Evolutionary conservation across 2,888 invertebrate genomes (phyloP), one percentile per base, ranked within the genome.

Genomic region (Melanostoma scalare): DNA sequence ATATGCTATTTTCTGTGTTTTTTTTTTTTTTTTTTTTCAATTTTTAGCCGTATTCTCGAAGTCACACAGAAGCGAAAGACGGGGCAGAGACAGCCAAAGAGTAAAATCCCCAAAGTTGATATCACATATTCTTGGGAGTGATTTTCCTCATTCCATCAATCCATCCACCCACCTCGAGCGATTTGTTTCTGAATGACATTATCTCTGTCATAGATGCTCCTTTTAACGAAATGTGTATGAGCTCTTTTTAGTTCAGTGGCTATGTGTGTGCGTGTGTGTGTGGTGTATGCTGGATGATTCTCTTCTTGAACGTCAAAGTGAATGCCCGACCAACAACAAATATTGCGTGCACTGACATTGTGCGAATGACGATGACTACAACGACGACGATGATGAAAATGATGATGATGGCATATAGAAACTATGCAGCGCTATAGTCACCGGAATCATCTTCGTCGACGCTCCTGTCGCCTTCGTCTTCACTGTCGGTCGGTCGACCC

Each of bases 261-360:
- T 0, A 31, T 44, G 33, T 9, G 3, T 48, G 63, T 9, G 3
- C 36, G 63, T 9, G 20, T 48, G 48, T 48, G 33, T 44, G 61
- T 36, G 5, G 20, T 36, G 20, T 3, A 4, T 61, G 48, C 20
- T 20, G 20, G 20, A 20, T 44, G 33, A 36, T 61, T 5, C 36
- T 42, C 31, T 40, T 10, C 36, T 44, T 10, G 52, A 38, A 40
- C 40, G 48, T 36, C 52, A 53, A 72, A 58, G 71, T 60, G 78
- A 79, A 74, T 50, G 60, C 48, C 63, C 52, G 63, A 63, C 69
- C 58, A 67, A 65, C 72, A 60, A 42, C 38, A 73, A 67, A 68
- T 68, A 73, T 65, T 82, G 82, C 82, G 78, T 82, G 63, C 78
- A 56, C 67, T 73, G 72, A 53, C 68, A 73, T 56, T 73, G 81